These are phyloP conservation scores for Thalassophryne amazonica DNA, from an alignment of 2,797 vertebrate genomes.

Conservation along the genomic window DNA sequence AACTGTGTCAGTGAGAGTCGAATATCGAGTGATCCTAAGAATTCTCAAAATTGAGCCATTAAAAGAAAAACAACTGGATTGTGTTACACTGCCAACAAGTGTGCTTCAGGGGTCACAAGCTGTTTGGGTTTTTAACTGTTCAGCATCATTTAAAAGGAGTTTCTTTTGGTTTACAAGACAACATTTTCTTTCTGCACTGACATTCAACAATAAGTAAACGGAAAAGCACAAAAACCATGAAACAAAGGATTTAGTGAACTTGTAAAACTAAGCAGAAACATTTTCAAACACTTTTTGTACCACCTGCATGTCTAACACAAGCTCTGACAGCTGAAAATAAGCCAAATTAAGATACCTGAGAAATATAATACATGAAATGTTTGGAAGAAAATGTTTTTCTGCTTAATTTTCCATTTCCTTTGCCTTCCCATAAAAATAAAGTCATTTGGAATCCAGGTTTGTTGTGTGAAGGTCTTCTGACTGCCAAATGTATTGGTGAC, in stretches of 20 bases:
- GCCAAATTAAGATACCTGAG: too few species aligned
- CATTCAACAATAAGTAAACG: constrained; percentile 23
- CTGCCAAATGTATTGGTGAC: constrained; percentile 32
- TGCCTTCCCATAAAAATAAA: constrained; percentile 19
- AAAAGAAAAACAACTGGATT: not conserved
- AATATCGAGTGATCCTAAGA: constrained; percentile 14
- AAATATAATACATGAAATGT: too few species aligned
- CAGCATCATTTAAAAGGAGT: constrained; percentile 5
- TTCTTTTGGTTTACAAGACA: constrained; percentile 33
- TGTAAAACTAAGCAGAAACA: constrained; percentile 45
- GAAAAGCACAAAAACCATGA: not conserved
- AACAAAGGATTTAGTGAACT: not conserved
- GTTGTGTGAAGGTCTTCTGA: constrained; percentile 29
- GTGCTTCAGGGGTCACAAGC: constrained; percentile 4
- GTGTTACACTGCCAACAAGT: constrained; percentile 22
- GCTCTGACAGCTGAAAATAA: not conserved
- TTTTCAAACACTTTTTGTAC: constrained; percentile 11
- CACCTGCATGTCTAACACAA: not conserved
- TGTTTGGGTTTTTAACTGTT: constrained; percentile 7
- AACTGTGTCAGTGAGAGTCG: constrained; percentile 16
- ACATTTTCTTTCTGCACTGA: constrained; percentile 51
- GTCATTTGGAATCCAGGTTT: constrained; percentile 58
- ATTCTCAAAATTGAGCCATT: not conserved
- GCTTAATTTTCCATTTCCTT: constrained; percentile 37
- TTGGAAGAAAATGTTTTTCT: constrained; percentile 42